Percentiles rank a stretch among this genome's conserved stretches.
Conservation (phyloP, 2,797 vertebrate species). For the Knipowitschia caucasica region DNA sequence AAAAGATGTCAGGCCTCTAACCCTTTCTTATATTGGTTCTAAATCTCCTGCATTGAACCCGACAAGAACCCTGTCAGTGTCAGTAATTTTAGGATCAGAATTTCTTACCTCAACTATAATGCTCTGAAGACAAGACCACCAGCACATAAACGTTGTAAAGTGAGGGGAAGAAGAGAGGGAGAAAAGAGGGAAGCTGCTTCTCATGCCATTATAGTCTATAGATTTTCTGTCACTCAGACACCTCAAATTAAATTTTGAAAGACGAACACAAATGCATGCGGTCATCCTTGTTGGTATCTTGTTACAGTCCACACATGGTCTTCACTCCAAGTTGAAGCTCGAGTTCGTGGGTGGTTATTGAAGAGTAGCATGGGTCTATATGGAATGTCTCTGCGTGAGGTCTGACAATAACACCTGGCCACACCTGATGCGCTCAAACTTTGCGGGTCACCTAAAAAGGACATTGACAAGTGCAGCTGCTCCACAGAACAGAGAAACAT, state of each 20-base stretch:
- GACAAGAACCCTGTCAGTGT: constrained; percentile 27
- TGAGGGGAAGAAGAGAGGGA: constrained; percentile 22
- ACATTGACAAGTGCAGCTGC: constrained; percentile 49
- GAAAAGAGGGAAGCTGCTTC: constrained; percentile 38
- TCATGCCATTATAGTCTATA: constrained; percentile 49
- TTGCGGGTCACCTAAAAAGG: constrained; percentile 39
- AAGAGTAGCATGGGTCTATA: constrained; percentile 39
- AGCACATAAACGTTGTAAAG: constrained; percentile 58
- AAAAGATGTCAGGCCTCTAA: not conserved
- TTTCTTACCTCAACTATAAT: no score
- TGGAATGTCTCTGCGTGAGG: constrained; percentile 65
- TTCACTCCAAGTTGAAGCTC: constrained; percentile 13
- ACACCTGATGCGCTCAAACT: constrained; percentile 53
- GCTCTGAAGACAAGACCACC: constrained; percentile 29
- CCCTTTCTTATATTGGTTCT: not conserved
- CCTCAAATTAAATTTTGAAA: constrained; percentile 43
- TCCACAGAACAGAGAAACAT: constrained; percentile 46
- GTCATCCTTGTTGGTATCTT: constrained; percentile 11
- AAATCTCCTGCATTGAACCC: not conserved
- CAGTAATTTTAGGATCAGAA: constrained; percentile 20
- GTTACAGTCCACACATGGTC: not conserved
- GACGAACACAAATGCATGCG: constrained; percentile 28
- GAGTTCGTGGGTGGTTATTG: constrained; percentile 27
- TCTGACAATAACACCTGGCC: constrained; percentile 61
- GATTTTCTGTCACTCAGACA: constrained; percentile 46